These are phyloP conservation scores for Bradypodion ventrale DNA, from an alignment of 2,797 vertebrate species.

Conservation along the genomic window DNA sequence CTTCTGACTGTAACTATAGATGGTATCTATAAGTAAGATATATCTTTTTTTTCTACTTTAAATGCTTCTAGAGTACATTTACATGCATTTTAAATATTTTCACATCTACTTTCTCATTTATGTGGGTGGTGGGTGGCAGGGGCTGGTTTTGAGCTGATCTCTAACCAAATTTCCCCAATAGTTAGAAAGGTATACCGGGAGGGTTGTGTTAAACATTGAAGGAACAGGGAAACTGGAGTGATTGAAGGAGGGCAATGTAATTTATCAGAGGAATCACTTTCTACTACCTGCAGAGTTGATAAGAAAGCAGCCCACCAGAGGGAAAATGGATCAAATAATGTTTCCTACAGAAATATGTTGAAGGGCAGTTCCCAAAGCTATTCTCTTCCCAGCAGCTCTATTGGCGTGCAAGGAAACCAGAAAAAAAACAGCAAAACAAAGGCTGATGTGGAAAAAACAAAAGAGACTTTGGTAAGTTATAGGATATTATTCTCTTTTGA, in stretches of 20 bases:
- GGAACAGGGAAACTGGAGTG: slow-evolving; percentile 66
- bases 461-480: slow-evolving; percentile 81
- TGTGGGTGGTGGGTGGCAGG: no score
- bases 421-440: slow-evolving; percentile 83
- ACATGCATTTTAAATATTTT: no score
- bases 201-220: slow-evolving; percentile 74
- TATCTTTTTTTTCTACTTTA: no score
- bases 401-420: slow-evolving; percentile 79
- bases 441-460: slow-evolving; percentile 81
- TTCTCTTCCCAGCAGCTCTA: slow-evolving; percentile 74
- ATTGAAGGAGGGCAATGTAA: slow-evolving; percentile 78
- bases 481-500: slow-evolving; percentile 41
- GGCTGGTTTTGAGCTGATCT: no score
- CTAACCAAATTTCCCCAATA: no score
- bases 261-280: slow-evolving; percentile 83
- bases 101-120: no score
- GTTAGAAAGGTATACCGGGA: no score
- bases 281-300: slow-evolving; percentile 82
- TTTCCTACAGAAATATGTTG: slow-evolving; percentile 83
- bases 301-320: slow-evolving; percentile 77
- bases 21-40: no score
- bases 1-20: no score
- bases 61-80: no score
- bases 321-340: slow-evolving; percentile 82
- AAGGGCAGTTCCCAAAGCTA: slow-evolving; percentile 81